Base-by-base conservation (phyloP, 2,113 vertebrate genomes). In the Smithornis capensis region DNA sequence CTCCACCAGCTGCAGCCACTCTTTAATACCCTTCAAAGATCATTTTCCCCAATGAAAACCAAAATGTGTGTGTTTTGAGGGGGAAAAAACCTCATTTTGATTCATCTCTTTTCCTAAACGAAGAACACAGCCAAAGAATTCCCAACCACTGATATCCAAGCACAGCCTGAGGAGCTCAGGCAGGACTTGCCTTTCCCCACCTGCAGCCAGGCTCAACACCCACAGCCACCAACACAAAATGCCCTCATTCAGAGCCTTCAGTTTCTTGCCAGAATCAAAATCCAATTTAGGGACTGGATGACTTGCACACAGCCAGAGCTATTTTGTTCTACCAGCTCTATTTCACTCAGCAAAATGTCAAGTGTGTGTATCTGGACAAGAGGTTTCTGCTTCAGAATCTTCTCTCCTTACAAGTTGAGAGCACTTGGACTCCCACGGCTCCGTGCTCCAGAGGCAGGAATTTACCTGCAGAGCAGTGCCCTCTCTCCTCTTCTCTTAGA, bases 331-430 rank as follows among this genome's bases (percentile, higher is more conserved):
- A 19, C 7, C 76, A 83, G 57, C 45, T 71, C 57, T 23, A 15
- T 83, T 88, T 86, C 56, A 22, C 73, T 90, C 67, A 74, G 55
- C 50, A 86, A 90, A 93, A 93, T 63, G 68, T 86, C 89, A 94
- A 94, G 86, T 71, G 55, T 22, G 31, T 42, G 7, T 80, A 45
- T 77, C 45, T 33, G 73, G 90, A 69, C 83, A 59, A 92, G 94
- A 90, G 82, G 59, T 22, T 95, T 90, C 45, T 77, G 55, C 89
- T 63, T 81, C 80, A 31, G 69, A 73, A 83, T 92, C 83, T 96
- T 60, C 87, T 91, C 63, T 79, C 2, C 0, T 14, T 42, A 62
- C 59, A 12, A 56, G 50, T 65, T 35, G 59, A 83, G 55, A 93
- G 75, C 90, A 42, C 95, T 93, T 7, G 35, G 82, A 74, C 74